phyloP scores from a whole-genome alignment of 2,113 vertebrate species.

The Sprattus sprattus region DNA sequence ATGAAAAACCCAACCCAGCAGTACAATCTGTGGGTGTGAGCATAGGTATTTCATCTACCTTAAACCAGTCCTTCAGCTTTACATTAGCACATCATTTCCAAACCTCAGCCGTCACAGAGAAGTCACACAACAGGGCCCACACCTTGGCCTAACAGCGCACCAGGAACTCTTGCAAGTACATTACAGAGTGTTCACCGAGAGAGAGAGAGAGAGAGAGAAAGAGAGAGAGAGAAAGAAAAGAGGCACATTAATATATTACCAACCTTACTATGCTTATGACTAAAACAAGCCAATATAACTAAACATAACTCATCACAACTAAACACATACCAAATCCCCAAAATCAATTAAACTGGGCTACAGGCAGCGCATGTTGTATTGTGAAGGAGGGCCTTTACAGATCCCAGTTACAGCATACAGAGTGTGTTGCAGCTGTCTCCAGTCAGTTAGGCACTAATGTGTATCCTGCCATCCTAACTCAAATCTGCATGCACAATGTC shows the following conservation, averaged over 20 bases:
- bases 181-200: background rate
- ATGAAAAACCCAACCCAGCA: background rate
- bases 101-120: background rate
- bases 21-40: background rate
- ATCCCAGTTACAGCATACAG: too few species aligned
- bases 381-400: too few species aligned
- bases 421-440: too few species aligned
- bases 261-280: too few species aligned
- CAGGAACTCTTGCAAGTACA: background rate
- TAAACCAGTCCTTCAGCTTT: background rate
- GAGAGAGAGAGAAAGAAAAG: background rate
- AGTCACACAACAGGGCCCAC: background rate
- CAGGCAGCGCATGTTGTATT: too few species aligned
- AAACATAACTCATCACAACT: too few species aligned
- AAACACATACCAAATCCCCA: too few species aligned
- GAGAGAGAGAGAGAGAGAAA: background rate
- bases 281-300: too few species aligned
- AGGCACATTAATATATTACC: slow-evolving; percentile 16
- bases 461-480: too few species aligned
- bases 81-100: background rate
- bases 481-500: too few species aligned
- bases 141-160: background rate
- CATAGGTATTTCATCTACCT: background rate
- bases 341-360: too few species aligned
- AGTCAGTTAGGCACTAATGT: too few species aligned